Conservation (phyloP, 2,797 vertebrate species). For the Gambelia wislizenii region DNA sequence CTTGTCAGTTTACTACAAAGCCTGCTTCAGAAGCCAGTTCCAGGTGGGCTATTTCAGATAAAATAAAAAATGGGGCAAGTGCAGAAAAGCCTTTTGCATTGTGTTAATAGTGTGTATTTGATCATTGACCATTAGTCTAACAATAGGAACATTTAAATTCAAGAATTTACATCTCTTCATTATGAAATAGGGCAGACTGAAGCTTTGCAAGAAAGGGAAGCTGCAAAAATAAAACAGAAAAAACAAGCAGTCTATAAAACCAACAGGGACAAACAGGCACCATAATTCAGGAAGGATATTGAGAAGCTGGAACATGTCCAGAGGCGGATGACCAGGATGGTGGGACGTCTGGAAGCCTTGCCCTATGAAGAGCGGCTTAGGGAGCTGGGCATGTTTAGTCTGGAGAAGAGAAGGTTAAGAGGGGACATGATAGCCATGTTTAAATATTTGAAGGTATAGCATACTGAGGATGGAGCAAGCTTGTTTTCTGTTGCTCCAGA, state of each 20-base stretch:
- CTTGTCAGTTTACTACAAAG: not conserved
- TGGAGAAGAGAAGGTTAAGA: too few relatives aligned
- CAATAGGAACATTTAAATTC: not conserved
- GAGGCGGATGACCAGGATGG: too few relatives aligned
- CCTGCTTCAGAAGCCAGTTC: not conserved
- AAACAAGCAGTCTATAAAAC: not conserved
- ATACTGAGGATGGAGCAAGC: too few relatives aligned
- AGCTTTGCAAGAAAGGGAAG: not conserved
- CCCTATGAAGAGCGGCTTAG: too few relatives aligned
- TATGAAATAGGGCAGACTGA: not conserved
- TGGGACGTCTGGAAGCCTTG: too few relatives aligned
- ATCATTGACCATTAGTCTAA: not conserved
- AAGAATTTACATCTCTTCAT: not conserved
- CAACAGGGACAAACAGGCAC: too few relatives aligned
- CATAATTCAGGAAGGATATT: too few relatives aligned
- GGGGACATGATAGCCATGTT: too few relatives aligned
- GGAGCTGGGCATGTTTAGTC: too few relatives aligned
- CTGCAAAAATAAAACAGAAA: not conserved
- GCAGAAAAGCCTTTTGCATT: not conserved
- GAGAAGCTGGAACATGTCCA: too few relatives aligned
- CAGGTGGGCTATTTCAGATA: not conserved
- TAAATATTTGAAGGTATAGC: too few relatives aligned
- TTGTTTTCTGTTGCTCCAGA: too few relatives aligned
- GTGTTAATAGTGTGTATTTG: not conserved
- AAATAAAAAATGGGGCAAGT: not conserved